Percentiles rank a stretch among this genome's conserved stretches.
Conservation (phyloP, 2,113 vertebrate genomes). For the Cephalopterus ornatus region DNA sequence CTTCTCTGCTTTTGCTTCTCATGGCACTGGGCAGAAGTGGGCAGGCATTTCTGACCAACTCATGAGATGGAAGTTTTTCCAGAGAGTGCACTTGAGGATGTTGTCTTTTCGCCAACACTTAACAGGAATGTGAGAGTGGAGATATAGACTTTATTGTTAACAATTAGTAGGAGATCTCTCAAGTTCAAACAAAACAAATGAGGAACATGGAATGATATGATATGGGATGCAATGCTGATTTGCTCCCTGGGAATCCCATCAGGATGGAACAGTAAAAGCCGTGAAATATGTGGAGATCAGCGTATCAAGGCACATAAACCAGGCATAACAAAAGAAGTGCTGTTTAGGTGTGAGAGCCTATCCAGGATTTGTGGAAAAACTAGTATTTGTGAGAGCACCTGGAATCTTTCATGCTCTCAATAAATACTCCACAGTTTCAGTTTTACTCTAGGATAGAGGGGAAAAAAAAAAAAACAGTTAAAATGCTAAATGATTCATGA, state of each 20-base stretch:
- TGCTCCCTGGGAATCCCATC: neutral
- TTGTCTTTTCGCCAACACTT: neutral
- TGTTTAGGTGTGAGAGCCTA: neutral
- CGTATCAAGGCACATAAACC: neutral
- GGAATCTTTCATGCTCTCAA: neutral
- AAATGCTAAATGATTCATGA: neutral
- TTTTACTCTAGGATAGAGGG: neutral
- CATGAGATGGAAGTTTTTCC: neutral
- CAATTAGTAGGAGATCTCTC: neutral
- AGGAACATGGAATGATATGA: neutral
- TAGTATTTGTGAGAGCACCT: neutral
- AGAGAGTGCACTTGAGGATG: neutral
- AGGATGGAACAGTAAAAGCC: neutral
- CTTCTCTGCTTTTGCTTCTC: neutral
- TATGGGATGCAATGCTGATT: neutral
- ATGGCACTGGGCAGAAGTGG: neutral
- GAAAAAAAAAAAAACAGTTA: neutral
- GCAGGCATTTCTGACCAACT: neutral
- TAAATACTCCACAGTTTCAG: neutral
- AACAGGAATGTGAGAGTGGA: accelerated
- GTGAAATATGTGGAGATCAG: neutral
- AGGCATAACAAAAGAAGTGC: neutral
- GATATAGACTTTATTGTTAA: neutral
- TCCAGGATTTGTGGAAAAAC: neutral
- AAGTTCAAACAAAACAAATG: neutral